A percentile compares a stretch with the other conserved stretches of the same genome.
Conservation (phyloP, 2,113 vertebrate genomes). For the Prochilodus magdalenae region DNA sequence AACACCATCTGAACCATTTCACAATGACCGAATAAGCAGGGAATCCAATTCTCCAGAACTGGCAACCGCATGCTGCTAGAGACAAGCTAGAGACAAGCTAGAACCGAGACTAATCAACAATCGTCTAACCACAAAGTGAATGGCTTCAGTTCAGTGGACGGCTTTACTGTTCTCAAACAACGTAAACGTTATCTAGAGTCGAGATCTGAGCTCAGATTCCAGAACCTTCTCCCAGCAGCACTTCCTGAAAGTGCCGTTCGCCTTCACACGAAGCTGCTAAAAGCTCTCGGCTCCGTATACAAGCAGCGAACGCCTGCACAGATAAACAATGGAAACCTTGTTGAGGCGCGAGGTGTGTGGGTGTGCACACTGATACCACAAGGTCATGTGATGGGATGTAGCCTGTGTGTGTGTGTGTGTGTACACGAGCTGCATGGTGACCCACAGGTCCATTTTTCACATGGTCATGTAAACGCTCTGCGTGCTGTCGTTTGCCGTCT, state of each 20-base stretch:
- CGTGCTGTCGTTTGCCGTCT: too few species aligned
- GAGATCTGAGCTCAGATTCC: not conserved
- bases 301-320: not conserved
- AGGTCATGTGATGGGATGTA: slow-evolving; percentile 51
- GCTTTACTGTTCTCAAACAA: too few species aligned
- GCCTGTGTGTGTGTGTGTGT: not conserved
- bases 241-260: not conserved
- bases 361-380: not conserved
- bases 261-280: not conserved
- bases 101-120: too few species aligned
- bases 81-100: too few species aligned
- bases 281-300: not conserved
- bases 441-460: not conserved
- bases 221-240: not conserved
- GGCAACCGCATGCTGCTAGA: too few species aligned
- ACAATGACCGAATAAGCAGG: too few species aligned
- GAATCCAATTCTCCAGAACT: too few species aligned
- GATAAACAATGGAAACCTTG: not conserved
- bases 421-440: not conserved
- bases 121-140: too few species aligned
- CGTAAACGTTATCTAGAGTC: too few species aligned
- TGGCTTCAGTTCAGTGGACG: too few species aligned
- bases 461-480: not conserved
- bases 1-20: too few species aligned
- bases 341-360: not conserved